A percentile compares a stretch with the other conserved stretches of the same genome.
These are phyloP conservation scores for Ptilonorhynchus violaceus DNA, from an alignment of 2,113 vertebrate genomes.

Conservation along the genomic window DNA sequence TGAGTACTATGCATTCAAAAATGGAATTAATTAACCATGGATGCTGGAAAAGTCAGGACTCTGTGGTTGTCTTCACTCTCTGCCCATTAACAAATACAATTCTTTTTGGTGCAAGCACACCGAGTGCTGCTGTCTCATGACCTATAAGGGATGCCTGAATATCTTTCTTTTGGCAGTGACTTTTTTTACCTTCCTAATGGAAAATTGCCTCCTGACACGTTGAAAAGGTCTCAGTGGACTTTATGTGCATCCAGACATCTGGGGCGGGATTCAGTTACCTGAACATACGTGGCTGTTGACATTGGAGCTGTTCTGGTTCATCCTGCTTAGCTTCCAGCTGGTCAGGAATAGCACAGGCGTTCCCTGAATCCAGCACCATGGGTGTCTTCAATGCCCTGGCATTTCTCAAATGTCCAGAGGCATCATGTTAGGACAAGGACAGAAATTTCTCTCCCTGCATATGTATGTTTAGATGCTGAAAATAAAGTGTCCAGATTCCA, in stretches of 20 bases:
- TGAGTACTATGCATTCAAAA: not conserved
- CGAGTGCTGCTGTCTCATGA: not conserved
- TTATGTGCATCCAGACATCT: not conserved
- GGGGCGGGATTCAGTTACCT: not conserved
- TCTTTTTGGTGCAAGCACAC: not conserved
- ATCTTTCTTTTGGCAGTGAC: not conserved
- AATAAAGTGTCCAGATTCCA: not conserved
- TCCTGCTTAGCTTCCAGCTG: not conserved
- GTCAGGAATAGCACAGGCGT: not conserved
- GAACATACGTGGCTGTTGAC: not conserved
- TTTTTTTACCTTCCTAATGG: not conserved
- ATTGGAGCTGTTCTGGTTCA: not conserved
- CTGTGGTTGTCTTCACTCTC: not conserved
- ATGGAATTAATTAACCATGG: not conserved
- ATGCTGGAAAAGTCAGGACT: not conserved
- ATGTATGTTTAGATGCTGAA: not conserved
- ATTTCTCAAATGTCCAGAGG: not conserved
- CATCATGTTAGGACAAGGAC: not conserved
- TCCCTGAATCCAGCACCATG: not conserved
- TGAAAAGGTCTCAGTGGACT: not conserved
- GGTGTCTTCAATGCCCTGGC: not conserved
- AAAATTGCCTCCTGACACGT: not conserved
- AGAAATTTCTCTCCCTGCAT: not conserved
- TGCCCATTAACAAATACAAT: not conserved
- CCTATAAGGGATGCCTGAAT: not conserved